Evolutionary conservation across 2,888 invertebrate species (phyloP).

Genomic region (Drosophila fungiperda): DNA sequence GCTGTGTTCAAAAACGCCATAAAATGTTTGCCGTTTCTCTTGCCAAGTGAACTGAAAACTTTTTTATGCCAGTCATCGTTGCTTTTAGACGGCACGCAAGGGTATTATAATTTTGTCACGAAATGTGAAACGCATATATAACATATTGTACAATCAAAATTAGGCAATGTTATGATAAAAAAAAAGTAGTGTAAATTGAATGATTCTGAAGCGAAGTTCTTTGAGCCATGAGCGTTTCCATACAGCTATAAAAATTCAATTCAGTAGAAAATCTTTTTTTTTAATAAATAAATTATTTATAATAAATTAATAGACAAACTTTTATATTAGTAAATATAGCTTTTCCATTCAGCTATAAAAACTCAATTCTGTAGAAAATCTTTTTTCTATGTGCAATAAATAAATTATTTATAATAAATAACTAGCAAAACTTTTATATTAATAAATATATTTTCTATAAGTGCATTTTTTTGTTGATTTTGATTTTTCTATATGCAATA

Average conservation of each 20-base stretch:
- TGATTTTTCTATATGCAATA: not conserved
- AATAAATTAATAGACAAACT: too few relatives aligned
- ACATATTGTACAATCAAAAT: not conserved
- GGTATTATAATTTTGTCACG: slow-evolving; percentile 11
- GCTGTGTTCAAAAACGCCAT: slow-evolving; percentile 42
- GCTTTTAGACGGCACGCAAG: not conserved
- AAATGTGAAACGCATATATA: slow-evolving; percentile 2
- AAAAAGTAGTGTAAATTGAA: not conserved
- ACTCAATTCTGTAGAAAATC: too few relatives aligned
- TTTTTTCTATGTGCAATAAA: too few relatives aligned
- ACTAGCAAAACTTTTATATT: not conserved
- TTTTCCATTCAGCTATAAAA: too few relatives aligned
- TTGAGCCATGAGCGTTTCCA: not conserved
- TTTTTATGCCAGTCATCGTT: slow-evolving; percentile 39
- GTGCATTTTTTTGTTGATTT: not conserved
- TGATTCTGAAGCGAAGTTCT: not conserved
- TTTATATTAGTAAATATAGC: too few relatives aligned
- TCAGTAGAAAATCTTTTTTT: not conserved
- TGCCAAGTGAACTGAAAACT: slow-evolving; percentile 56
- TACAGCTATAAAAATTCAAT: not conserved
- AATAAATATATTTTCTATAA: not conserved
- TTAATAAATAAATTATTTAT: too few relatives aligned
- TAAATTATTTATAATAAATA: not conserved
- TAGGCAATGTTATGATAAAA: not conserved
- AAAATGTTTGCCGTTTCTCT: slow-evolving; percentile 52